Conservation (phyloP, 2,888 invertebrate species). For the Luffia ferchaultella region DNA sequence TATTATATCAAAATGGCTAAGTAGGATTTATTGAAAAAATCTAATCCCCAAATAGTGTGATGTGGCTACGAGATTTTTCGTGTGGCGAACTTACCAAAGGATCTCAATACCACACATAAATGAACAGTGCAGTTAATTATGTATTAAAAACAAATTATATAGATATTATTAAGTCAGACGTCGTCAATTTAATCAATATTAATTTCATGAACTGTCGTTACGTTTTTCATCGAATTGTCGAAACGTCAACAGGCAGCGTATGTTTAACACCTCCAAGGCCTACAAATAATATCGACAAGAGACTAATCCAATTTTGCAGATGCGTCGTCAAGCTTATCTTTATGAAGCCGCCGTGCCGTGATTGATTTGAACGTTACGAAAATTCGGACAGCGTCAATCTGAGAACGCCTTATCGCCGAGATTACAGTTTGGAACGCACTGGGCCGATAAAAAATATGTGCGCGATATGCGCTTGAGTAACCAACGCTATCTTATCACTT, state of each 20-base stretch:
- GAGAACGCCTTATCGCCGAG: conserved; percentile 5
- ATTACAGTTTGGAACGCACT: conserved; percentile 1
- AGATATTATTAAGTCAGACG: no score
- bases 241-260: not conserved
- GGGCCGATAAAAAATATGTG: not conserved
- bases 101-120: no score
- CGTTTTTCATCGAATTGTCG: not conserved
- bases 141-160: no score
- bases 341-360: conserved; percentile 5
- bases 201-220: no score
- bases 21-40: no score
- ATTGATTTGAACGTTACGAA: conserved; percentile 7
- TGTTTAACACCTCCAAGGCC: not conserved
- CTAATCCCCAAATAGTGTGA: no score
- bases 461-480: not conserved
- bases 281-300: not conserved
- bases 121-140: no score
- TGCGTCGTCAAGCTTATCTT: conserved; percentile 4
- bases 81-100: no score
- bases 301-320: not conserved
- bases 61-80: no score
- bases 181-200: no score
- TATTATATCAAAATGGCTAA: no score
- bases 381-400: conserved; percentile 5
- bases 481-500: not conserved